A percentile compares a stretch with the other conserved stretches of the same genome.
Evolutionary conservation across 2,113 vertebrate genomes (phyloP).

Genomic region (Stomatorhinus ivindoensis): DNA sequence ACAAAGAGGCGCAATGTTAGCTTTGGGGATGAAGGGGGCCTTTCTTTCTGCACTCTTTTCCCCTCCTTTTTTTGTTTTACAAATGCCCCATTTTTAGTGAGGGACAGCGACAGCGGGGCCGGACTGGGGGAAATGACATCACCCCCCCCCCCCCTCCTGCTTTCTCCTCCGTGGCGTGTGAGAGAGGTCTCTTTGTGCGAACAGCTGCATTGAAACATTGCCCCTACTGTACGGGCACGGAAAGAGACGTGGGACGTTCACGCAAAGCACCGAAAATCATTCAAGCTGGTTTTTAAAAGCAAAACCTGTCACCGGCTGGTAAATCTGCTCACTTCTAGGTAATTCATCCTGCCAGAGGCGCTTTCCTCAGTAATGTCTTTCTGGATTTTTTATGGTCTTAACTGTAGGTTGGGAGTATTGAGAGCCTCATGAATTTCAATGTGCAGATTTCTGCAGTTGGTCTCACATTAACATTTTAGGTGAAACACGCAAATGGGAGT

Average conservation of each 20-base stretch:
- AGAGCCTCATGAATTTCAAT: neutral
- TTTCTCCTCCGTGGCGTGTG: conserved; percentile 17
- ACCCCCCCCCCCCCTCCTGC: conserved; percentile 21
- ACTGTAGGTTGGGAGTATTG: neutral
- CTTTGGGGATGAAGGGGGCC: conserved; percentile 23
- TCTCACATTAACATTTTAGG: neutral
- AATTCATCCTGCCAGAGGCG: neutral
- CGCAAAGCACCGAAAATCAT: neutral
- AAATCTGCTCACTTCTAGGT: neutral
- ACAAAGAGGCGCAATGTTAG: conserved; percentile 41
- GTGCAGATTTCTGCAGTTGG: neutral
- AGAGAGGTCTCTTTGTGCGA: conserved; percentile 57
- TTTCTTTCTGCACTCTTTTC: conserved; percentile 1
- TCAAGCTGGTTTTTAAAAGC: neutral
- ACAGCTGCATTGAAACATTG: conserved; percentile 42
- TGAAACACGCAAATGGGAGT: neutral
- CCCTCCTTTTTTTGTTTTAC: conserved; percentile 7
- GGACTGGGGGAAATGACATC: conserved; percentile 47
- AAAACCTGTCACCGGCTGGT: neutral
- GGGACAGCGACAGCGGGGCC: conserved; percentile 47
- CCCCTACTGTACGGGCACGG: conserved; percentile 34
- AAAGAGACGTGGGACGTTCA: conserved; percentile 21
- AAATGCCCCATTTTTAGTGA: conserved; percentile 51
- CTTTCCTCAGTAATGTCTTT: neutral
- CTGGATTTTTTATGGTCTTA: neutral